Evolutionary conservation across 2,113 vertebrate species (phyloP), one percentile per base, ranked within the genome.

Genomic region (Etia nguti): DNA sequence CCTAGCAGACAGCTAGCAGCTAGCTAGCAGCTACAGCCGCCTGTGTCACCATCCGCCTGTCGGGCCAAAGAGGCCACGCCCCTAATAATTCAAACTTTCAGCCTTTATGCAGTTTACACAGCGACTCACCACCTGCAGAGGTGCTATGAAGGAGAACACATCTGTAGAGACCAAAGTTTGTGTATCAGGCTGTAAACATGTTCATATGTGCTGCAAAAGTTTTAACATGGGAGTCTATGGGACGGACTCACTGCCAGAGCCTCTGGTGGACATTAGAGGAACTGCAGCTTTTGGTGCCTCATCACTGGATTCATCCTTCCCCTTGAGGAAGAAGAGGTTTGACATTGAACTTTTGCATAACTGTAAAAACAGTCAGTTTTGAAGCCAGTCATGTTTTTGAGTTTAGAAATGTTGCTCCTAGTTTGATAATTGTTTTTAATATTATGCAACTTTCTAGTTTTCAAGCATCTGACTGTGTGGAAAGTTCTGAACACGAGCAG

Each of bases 61-160:
- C 10, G 24, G 59, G 10, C 10, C 31, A 62, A 18, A 62, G 12
- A 6, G 5, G 38, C 65, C n/a, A 43, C n/a, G 2, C 65, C 65
- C 38, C 8, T 0, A 24, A 43, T 1, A 70, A 22, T 24, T 5
- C 1, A 0, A 65, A 38, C 18, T n/a, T 8, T n/a, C 2, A 36
- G 60, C 2, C 60, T 36, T 36, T 3, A 5, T 3, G 18, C 31
- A 36, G 18, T 65, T 65, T 65, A n/a, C 31, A n/a, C 31, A 36
- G 18, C 0, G 60, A 65, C 31, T 65, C 60, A 10, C 60, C 10
- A 3, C 60, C 60, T 65, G 18, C n/a, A 41, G 11, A 68, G 62
- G 20, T 70, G 36, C 41, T 68, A 41, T 68, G 3, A 36, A 41
- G 41, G 36, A 41, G 62, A 70, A 41, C 36, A 8, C 13, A 68